Percentiles rank a stretch among this genome's conserved stretches.
Evolutionary conservation across 2,888 invertebrate species (phyloP).

Genomic region (Yponomeuta cagnagella): DNA sequence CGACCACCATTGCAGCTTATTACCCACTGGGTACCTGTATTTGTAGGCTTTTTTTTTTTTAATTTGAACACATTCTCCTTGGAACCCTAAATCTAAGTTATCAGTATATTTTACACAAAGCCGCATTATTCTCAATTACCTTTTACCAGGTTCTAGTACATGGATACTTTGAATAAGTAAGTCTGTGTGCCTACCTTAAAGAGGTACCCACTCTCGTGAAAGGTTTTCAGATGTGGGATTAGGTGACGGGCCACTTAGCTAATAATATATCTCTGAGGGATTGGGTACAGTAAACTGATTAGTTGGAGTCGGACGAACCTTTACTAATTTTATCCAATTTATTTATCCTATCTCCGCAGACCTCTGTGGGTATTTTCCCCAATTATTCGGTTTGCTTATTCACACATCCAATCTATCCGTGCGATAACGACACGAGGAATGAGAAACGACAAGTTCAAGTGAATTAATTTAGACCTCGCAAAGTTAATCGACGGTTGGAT

Average conservation of each 20-base stretch:
- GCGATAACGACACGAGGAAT: slow-evolving; percentile 13
- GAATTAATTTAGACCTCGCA: slow-evolving; percentile 10
- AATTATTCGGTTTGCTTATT: slow-evolving; percentile 10
- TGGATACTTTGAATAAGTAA: not conserved
- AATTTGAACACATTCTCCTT: not conserved
- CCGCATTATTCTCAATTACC: no score
- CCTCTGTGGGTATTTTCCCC: slow-evolving; percentile 1
- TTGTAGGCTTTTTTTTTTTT: not conserved
- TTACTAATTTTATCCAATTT: slow-evolving; percentile 18
- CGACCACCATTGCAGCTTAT: not conserved
- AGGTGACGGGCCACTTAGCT: slow-evolving; percentile 10
- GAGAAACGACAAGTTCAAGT: slow-evolving; percentile 3
- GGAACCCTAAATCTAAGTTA: not conserved
- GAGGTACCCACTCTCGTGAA: not conserved
- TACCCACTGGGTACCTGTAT: not conserved
- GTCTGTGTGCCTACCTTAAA: not conserved
- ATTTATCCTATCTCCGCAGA: slow-evolving; percentile 6
- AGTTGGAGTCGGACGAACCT: slow-evolving; percentile 19
- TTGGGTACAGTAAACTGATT: slow-evolving; percentile 19
- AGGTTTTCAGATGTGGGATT: not conserved
- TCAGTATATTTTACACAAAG: not conserved
- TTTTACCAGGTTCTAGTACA: no score
- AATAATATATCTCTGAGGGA: not conserved
- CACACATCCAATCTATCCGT: slow-evolving; percentile 11
- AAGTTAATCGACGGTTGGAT: slow-evolving; percentile 7